Evolutionary conservation across 1,140 invertebrate genomes (phyloP).

Genomic region (Planococcus citri): DNA sequence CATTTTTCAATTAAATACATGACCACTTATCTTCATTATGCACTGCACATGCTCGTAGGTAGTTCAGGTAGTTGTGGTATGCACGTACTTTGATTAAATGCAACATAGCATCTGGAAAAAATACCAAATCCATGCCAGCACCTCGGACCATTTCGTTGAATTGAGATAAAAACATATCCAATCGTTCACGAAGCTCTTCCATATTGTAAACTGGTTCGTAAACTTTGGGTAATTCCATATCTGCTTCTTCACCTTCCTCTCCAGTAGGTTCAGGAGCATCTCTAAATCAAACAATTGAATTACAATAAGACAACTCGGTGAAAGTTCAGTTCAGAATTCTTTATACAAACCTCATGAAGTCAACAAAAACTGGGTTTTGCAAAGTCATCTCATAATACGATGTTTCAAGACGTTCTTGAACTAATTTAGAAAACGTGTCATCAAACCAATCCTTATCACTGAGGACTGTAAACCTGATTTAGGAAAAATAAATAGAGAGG

Average conservation of each 20-base stretch:
- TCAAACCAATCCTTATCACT: constrained; percentile 72
- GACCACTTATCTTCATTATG: too few species aligned
- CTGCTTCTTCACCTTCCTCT: constrained; percentile 89
- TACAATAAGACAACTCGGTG: neutral
- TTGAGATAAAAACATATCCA: constrained; percentile 86
- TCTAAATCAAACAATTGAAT: constrained; percentile 39
- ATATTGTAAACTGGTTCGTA: constrained; percentile 85
- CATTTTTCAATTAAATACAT: too few species aligned
- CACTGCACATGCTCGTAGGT: too few species aligned
- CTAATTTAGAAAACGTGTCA: constrained; percentile 46
- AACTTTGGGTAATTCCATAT: constrained; percentile 87
- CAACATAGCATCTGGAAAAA: constrained; percentile 95
- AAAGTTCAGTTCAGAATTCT: neutral
- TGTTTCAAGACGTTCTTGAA: constrained; percentile 52
- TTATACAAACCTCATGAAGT: constrained; percentile 66
- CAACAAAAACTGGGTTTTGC: constrained; percentile 69
- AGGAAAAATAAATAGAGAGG: constrained; percentile 37
- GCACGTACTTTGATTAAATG: constrained; percentile 66
- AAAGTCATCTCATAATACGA: constrained; percentile 55
- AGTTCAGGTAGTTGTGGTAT: too few species aligned
- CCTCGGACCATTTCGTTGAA: constrained; percentile 95
- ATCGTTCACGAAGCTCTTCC: constrained; percentile 63
- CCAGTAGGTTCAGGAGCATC: constrained; percentile 94
- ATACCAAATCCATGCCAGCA: constrained; percentile 93
- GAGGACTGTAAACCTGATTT: constrained; percentile 66